Evolutionary conservation across 2,888 invertebrate species (phyloP), one percentile per base, ranked within the genome.

Genomic region (Drosophila ezoana): DNA sequence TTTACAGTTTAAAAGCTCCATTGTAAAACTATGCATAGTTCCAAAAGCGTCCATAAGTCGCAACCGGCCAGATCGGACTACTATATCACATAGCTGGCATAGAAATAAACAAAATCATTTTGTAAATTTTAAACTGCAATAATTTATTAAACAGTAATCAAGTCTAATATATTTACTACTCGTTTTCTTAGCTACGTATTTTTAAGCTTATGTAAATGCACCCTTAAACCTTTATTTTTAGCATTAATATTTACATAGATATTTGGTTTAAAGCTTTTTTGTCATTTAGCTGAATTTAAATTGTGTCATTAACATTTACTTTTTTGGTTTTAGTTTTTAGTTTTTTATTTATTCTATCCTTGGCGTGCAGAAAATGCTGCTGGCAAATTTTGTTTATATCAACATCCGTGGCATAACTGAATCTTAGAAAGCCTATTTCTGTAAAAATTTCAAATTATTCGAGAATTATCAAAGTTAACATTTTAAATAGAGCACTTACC

Each of bases 341-440:
- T 18, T 41, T 41, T 11, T 41, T 41, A 23, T 23, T 44, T 5
- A 44, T 23, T 44, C 20, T 44, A 23, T 44, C 20, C 23, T 23
- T 23, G 44, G 44, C 23, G 9, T 44, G 44, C 44, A 20, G 23
- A 20, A 23, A 44, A 44, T 44, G 20, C 23, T 44, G 20, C 4
- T 13, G 20, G 4, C 23, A 23, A 44, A 20, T 44, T 44, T 44
- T 44, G n/a, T 44, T 23, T 2, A 41, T 11, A 41, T 41, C 41
- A 10, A 18, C 18, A 18, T 41, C 41, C 9, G 41, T 41, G 18
- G 41, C 41, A 41, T 41, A 16, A 18, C 41, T 10, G 16, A 41
- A 41, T 41, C 41, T 41, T 9, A 41, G 11, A 41, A 14, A 41
- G 5, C 41, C 16, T 5, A 41, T 41, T 41, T 41, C 41, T 41